Evolutionary conservation across 2,113 vertebrate genomes (phyloP).

Genomic region (Otocyon megalotis): DNA sequence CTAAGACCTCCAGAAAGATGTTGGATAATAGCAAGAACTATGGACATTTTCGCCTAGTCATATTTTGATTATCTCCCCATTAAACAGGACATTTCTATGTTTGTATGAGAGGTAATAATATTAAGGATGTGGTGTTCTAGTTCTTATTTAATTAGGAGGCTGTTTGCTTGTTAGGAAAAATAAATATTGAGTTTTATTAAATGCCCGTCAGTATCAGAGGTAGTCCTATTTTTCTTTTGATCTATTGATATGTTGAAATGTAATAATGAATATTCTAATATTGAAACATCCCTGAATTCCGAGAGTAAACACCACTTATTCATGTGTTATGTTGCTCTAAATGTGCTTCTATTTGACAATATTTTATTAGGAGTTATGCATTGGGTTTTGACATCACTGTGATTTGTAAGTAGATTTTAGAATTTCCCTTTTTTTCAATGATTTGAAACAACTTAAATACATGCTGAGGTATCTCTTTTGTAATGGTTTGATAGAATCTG

Average conservation of each 20-base stretch:
- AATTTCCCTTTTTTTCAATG: neutral
- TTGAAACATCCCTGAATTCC: neutral
- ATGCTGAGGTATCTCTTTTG: neutral
- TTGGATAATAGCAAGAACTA: neutral
- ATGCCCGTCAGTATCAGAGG: neutral
- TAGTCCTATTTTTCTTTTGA: conserved; percentile 22
- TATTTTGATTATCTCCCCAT: neutral
- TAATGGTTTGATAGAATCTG: neutral
- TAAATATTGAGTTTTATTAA: conserved; percentile 34
- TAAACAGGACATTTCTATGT: neutral
- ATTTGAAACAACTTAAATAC: neutral
- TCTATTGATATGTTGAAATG: neutral
- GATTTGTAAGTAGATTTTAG: conserved; percentile 3
- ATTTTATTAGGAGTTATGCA: neutral
- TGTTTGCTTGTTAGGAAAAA: conserved; percentile 28
- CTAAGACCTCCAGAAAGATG: neutral
- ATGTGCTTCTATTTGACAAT: neutral
- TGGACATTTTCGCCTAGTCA: neutral
- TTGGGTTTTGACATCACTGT: neutral
- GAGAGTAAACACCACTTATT: neutral
- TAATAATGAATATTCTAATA: neutral
- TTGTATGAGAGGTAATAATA: neutral
- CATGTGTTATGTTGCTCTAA: neutral
- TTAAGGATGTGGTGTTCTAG: neutral
- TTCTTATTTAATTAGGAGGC: conserved; percentile 14